A percentile compares a stretch with the other conserved stretches of the same genome.
Evolutionary conservation across 2,113 vertebrate species (phyloP).

Genomic region (Carassius carassius): DNA sequence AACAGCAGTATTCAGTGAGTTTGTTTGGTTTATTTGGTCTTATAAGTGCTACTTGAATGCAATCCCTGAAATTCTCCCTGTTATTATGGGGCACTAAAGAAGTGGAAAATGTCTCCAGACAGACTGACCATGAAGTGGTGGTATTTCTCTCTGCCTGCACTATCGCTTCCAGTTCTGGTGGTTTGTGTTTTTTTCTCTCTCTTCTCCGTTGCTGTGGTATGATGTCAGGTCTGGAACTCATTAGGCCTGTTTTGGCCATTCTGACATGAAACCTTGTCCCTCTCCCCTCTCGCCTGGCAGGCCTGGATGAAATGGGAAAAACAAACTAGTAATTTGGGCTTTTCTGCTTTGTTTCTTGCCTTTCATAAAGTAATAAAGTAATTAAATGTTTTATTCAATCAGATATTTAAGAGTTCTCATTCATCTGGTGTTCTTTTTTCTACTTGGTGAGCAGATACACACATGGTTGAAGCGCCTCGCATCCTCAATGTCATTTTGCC

Average conservation of each 20-base stretch:
- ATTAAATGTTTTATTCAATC: neutral
- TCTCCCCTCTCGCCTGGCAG: neutral
- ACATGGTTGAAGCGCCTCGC: slow-evolving; percentile 71
- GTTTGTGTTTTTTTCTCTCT: slow-evolving; percentile 61
- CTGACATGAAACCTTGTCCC: slow-evolving; percentile 65
- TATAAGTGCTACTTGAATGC: neutral
- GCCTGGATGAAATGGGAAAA: slow-evolving; percentile 50
- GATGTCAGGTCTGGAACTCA: slow-evolving; percentile 79
- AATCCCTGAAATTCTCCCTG: slow-evolving; percentile 7
- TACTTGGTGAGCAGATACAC: slow-evolving; percentile 71
- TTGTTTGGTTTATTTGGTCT: slow-evolving; percentile 13
- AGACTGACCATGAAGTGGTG: slow-evolving; percentile 65
- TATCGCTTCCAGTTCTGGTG: slow-evolving; percentile 50
- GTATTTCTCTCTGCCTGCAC: slow-evolving; percentile 60
- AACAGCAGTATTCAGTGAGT: neutral
- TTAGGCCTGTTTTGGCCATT: slow-evolving; percentile 65
- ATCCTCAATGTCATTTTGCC: slow-evolving; percentile 92
- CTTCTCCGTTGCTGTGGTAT: slow-evolving; percentile 68
- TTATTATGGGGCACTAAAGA: slow-evolving; percentile 41
- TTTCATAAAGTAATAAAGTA: neutral
- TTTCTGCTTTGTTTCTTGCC: neutral
- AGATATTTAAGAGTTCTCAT: neutral
- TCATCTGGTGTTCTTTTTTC: neutral
- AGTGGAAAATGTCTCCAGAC: slow-evolving; percentile 66
- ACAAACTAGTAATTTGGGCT: slow-evolving; percentile 17